Base-by-base conservation (phyloP, 1,140 invertebrate species). In the Phenacoccus solenopsis region DNA sequence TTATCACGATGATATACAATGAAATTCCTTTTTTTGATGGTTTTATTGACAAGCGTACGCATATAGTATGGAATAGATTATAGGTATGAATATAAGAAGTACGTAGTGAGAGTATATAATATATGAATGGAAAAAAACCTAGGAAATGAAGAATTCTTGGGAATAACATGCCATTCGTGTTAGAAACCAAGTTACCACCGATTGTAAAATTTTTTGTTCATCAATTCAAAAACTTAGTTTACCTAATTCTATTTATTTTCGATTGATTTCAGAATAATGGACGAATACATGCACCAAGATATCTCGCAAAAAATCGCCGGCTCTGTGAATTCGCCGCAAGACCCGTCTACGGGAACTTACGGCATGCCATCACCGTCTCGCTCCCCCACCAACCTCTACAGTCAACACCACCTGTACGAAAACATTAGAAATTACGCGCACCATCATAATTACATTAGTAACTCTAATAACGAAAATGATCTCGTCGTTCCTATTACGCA, bases 401-500 rank as follows among this genome's bases (percentile, higher is more conserved):
- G 59, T 25, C 59, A 64, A 24, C 59, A 64, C 25, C 56, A 59
- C 56, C 59, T 27, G 59, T 64, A 64, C 21, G 59, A 27, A 64
- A 64, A 64, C 59, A 24, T 64, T 27, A 64, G 59, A 64, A 64
- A 64, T 64, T 64, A 64, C 59, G 21, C 59, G 21, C 59, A 64
- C 59, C 59, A 64, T 64, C 59, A 64, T 64, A 64, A 64, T 64
- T 64, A 64, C 59, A 64, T 64, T 64, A 64, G 25, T 64, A 64
- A 27, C 25, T 25, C 21, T 64, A 64, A 27, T 64, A 38, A 32
- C 68, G 68, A 69, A 38, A 38, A 32, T 32, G 68, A 69, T 35
- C 28, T 69, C 32, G 68, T 32, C 38, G 72, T 74, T 71, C 73
- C 73, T 56, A 70, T 74, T 24, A 68, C 73, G 20, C 72, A 74